phyloP scores from a whole-genome alignment of 2,888 invertebrate genomes.

The Sesia bembeciformis region DNA sequence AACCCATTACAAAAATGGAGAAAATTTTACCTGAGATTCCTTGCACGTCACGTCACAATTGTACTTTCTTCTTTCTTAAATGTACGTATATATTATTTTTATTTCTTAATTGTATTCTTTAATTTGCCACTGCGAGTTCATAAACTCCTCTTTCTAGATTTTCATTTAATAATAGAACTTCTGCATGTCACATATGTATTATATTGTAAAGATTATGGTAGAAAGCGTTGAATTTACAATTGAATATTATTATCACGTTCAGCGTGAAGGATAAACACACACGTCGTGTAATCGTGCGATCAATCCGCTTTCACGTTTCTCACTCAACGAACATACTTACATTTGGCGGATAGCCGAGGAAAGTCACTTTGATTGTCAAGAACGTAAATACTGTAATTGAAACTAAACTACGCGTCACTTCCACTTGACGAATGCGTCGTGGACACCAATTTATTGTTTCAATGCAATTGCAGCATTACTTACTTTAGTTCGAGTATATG shows the following conservation, averaged over 20 bases:
- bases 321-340: not conserved
- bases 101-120: too few species aligned
- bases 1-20: too few species aligned
- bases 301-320: slow-evolving; percentile 43
- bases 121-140: too few species aligned
- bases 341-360: slow-evolving; percentile 24
- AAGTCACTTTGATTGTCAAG: slow-evolving; percentile 26
- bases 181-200: too few species aligned
- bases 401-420: slow-evolving; percentile 16
- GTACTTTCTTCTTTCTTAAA: too few species aligned
- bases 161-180: too few species aligned
- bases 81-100: too few species aligned
- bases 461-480: not conserved
- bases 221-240: slow-evolving; percentile 52
- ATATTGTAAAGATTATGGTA: slow-evolving; percentile 10
- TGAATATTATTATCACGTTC: slow-evolving; percentile 30
- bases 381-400: slow-evolving; percentile 28
- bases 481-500: too few species aligned
- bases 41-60: too few species aligned
- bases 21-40: too few species aligned
- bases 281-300: slow-evolving; percentile 40
- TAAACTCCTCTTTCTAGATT: too few species aligned
- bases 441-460: not conserved
- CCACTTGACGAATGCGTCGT: not conserved
- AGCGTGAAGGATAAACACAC: slow-evolving; percentile 32